These are phyloP conservation scores for Clarias laeviceps DNA, from an alignment of 2,797 vertebrate genomes.

Conservation along the genomic window DNA sequence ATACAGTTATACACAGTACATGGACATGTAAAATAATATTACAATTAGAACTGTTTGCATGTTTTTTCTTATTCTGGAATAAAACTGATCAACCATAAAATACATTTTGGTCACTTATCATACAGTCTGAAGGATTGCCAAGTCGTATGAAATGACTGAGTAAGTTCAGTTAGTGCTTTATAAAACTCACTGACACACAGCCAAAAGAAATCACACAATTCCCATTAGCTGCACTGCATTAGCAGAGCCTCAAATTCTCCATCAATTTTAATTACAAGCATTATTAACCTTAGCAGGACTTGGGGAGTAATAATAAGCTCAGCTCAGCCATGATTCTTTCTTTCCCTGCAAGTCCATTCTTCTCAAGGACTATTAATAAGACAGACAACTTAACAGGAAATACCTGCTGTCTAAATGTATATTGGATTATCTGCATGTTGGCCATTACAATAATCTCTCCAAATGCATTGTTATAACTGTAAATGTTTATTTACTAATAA, in stretches of 20 bases:
- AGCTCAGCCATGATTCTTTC: slow-evolving; percentile 31
- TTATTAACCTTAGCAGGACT: slow-evolving; percentile 61
- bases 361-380: neutral
- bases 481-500: neutral
- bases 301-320: slow-evolving; percentile 56
- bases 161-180: slow-evolving; percentile 27
- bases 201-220: slow-evolving; percentile 40
- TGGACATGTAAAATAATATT: neutral
- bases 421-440: slow-evolving; percentile 28
- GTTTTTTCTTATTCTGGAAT: neutral
- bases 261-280: slow-evolving; percentile 65
- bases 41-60: neutral
- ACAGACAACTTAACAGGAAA: slow-evolving; percentile 65
- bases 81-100: neutral
- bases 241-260: slow-evolving; percentile 36
- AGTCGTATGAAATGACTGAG: slow-evolving; percentile 26
- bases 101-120: neutral
- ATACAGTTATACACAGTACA: slow-evolving; percentile 10
- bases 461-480: neutral
- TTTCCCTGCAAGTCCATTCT: slow-evolving; percentile 35
- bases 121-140: neutral
- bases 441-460: neutral
- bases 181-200: slow-evolving; percentile 36
- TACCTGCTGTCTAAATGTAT: slow-evolving; percentile 63
- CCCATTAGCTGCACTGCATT: slow-evolving; percentile 36